phyloP scores from a whole-genome alignment of 2,888 invertebrate species.

The Cheilosia pagana region DNA sequence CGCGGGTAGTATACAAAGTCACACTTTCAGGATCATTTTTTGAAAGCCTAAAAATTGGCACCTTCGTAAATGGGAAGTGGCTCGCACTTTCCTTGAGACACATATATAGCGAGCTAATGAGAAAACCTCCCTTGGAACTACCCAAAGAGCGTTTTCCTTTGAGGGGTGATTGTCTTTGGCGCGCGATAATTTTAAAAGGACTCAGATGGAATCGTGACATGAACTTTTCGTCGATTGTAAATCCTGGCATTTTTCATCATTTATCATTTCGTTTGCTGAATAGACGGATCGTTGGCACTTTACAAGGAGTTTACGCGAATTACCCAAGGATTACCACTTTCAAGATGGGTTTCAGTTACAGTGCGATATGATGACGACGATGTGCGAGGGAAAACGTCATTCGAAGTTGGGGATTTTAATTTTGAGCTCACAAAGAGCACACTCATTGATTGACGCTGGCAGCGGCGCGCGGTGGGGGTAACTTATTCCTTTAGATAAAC shows the following conservation, averaged over 20 bases:
- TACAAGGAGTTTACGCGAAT: constrained; percentile 67
- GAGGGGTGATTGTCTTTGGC: constrained; percentile 46
- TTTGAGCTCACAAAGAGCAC: constrained; percentile 51
- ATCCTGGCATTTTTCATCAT: constrained; percentile 83
- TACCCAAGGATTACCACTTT: constrained; percentile 68
- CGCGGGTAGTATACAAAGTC: constrained; percentile 39
- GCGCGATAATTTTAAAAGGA: constrained; percentile 66
- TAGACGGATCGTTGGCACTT: constrained; percentile 65
- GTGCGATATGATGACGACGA: constrained; percentile 32
- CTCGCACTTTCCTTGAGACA: constrained; percentile 44
- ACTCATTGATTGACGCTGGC: constrained; percentile 50
- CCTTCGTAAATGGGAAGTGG: constrained; percentile 42
- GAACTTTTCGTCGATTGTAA: constrained; percentile 80
- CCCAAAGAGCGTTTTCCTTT: neutral
- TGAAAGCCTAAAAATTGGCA: constrained; percentile 55
- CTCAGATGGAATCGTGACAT: constrained; percentile 74
- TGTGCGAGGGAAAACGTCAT: constrained; percentile 46
- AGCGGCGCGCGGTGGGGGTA: constrained; percentile 1
- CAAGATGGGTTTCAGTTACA: constrained; percentile 47
- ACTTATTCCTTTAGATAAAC: neutral
- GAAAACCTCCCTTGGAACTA: constrained; percentile 41
- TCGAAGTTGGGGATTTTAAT: constrained; percentile 51
- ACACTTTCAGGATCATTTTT: constrained; percentile 39
- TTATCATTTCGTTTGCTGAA: constrained; percentile 81
- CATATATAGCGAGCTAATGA: constrained; percentile 66